A percentile compares a stretch with the other conserved stretches of the same genome.
Conservation (phyloP, 23 tunicate genomes). For the Ascidia mentula region DNA sequence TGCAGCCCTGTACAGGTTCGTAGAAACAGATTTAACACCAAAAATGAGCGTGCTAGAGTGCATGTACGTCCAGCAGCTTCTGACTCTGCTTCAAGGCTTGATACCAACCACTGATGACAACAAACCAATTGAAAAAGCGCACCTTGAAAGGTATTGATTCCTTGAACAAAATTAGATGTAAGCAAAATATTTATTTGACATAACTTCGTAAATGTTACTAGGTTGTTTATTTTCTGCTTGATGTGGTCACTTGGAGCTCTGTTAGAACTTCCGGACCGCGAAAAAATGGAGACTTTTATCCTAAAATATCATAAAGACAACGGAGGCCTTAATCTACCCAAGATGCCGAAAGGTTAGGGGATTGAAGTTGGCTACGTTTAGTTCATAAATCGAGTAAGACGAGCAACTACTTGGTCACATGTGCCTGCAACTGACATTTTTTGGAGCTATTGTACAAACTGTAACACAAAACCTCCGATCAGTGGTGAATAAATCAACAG, state of each 20-base stretch:
- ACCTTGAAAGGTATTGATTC: slow-evolving; percentile 50
- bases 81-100: slow-evolving; percentile 69
- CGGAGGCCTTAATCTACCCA: slow-evolving; percentile 70
- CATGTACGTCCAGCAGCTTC: slow-evolving; percentile 90
- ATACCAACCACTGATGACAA: slow-evolving; percentile 73
- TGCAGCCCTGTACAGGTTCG: slow-evolving; percentile 41
- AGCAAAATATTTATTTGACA: slow-evolving; percentile 16
- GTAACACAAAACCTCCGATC: too few species aligned
- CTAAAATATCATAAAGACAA: slow-evolving; percentile 58
- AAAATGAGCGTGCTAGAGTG: slow-evolving; percentile 92
- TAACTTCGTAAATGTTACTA: slow-evolving; percentile 3
- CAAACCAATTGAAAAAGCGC: slow-evolving; percentile 55
- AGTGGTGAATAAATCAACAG: too few species aligned
- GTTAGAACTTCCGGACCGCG: slow-evolving; percentile 83
- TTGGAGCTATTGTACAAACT: too few species aligned
- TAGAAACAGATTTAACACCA: slow-evolving; percentile 43
- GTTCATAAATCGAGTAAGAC: too few species aligned
- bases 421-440: too few species aligned
- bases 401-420: too few species aligned
- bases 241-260: slow-evolving; percentile 99
- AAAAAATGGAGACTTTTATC: slow-evolving; percentile 76
- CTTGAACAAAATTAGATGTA: neutral
- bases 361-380: neutral
- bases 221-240: slow-evolving; percentile 83
- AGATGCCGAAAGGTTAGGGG: slow-evolving; percentile 41